These are phyloP conservation scores for Notoglanidium macrostoma DNA, from an alignment of 2,797 vertebrate genomes.

Conservation along the genomic window DNA sequence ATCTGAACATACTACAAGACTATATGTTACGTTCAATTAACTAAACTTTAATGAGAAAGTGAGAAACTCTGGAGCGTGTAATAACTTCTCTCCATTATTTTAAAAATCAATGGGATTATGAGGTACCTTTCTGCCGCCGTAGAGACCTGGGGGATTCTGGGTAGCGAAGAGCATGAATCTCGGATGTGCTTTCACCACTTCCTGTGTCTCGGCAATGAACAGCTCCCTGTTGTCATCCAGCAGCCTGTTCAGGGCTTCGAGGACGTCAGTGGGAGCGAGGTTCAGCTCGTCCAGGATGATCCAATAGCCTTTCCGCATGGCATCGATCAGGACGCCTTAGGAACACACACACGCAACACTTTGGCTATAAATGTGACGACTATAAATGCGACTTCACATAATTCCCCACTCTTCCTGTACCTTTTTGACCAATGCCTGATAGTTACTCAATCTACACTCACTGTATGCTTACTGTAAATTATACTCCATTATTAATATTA, in stretches of 20 bases:
- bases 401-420: not conserved
- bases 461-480: not conserved
- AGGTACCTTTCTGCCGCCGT: conserved; percentile 93
- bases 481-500: not conserved
- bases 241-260: conserved; percentile 94
- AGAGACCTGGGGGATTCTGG: conserved; percentile 95
- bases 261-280: conserved; percentile 93
- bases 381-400: not conserved
- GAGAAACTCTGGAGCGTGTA: not conserved
- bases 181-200: conserved; percentile 92
- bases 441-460: not conserved
- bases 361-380: not conserved
- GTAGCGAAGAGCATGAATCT: conserved; percentile 97
- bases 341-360: not conserved
- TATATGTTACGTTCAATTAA: not conserved
- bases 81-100: not conserved
- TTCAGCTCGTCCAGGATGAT: conserved; percentile 96
- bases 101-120: not conserved
- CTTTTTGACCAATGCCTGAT: not conserved
- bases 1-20: not conserved
- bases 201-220: conserved; percentile 93
- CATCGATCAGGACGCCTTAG: conserved; percentile 91
- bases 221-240: conserved; percentile 96
- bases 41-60: not conserved
- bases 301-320: conserved; percentile 98